These are phyloP conservation scores for Drosophila elegans DNA, from an alignment of 1,140 invertebrate species.

Conservation along the genomic window DNA sequence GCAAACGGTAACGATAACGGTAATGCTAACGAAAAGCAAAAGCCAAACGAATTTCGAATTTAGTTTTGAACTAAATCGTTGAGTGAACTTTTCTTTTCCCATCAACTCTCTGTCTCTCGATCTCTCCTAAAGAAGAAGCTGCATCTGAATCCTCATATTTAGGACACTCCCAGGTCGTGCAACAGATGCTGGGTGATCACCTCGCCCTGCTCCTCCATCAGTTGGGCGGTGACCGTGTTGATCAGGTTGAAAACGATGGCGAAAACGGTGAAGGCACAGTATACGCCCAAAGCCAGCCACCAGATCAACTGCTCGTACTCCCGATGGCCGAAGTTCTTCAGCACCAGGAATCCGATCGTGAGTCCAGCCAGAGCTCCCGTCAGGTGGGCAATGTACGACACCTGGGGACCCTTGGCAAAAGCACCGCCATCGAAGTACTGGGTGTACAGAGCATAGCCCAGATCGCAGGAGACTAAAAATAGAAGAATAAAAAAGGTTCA, in stretches of 20 bases:
- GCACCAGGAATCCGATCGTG: conserved; percentile 94
- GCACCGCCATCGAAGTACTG: conserved; percentile 91
- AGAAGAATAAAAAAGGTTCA: background rate
- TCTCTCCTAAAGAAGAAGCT: conserved; percentile 22
- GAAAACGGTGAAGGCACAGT: conserved; percentile 96
- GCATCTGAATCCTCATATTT: conserved; percentile 39
- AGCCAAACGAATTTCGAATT: conserved; percentile 76
- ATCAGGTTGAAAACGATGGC: conserved; percentile 96
- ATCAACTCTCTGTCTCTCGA: conserved; percentile 24
- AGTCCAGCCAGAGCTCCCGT: conserved; percentile 95
- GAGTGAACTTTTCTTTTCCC: conserved; percentile 55
- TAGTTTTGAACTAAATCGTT: conserved; percentile 75
- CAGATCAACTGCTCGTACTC: conserved; percentile 96
- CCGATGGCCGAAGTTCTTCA: conserved; percentile 98
- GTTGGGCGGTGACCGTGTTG: conserved; percentile 87
- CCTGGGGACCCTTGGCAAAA: conserved; percentile 88
- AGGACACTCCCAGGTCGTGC: conserved; percentile 84
- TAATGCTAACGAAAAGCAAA: conserved; percentile 68
- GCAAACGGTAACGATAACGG: conserved; percentile 51
- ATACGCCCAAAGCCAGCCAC: conserved; percentile 97
- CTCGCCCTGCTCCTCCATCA: conserved; percentile 84
- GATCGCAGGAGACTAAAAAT: conserved; percentile 94
- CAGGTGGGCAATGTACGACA: conserved; percentile 97
- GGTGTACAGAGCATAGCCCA: conserved; percentile 97
- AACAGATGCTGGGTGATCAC: conserved; percentile 84